Conservation (phyloP, 2,113 vertebrate species). For the Nasalis larvatus region DNA sequence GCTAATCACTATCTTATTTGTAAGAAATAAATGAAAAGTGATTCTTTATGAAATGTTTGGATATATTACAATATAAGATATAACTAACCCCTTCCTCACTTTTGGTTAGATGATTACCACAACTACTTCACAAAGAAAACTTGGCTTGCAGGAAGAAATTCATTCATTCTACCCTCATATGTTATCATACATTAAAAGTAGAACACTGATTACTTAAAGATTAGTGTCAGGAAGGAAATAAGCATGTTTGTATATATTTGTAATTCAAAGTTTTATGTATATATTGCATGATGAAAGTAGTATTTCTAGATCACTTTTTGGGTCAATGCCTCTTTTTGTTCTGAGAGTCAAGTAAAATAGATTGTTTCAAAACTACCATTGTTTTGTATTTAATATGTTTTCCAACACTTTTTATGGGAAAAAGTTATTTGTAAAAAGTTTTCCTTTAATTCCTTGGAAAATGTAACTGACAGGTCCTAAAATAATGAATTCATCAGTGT, state of each 20-base stretch:
- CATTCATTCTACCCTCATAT: not conserved
- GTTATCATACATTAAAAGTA: not conserved
- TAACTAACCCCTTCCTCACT: not conserved
- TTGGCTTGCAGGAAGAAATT: not conserved
- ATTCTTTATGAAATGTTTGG: not conserved
- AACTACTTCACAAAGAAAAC: not conserved
- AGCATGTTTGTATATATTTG: not conserved
- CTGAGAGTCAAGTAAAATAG: not conserved
- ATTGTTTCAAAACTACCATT: not conserved
- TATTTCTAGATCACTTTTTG: constrained; percentile 5
- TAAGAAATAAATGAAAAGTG: not conserved
- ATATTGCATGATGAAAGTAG: not conserved
- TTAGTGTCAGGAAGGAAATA: not conserved
- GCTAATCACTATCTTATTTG: not conserved
- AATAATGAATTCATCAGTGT: constrained; percentile 49
- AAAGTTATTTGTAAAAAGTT: constrained; percentile 31
- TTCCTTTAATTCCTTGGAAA: constrained; percentile 59
- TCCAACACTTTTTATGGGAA: not conserved
- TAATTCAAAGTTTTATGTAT: not conserved
- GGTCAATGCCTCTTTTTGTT: not conserved
- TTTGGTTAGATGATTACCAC: not conserved
- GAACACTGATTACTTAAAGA: not conserved
- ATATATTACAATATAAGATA: not conserved
- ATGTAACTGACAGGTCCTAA: constrained; percentile 45
- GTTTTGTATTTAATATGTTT: constrained; percentile 51